Evolutionary conservation across 1,140 invertebrate genomes (phyloP).

Genomic region (Pogonus chalceus): DNA sequence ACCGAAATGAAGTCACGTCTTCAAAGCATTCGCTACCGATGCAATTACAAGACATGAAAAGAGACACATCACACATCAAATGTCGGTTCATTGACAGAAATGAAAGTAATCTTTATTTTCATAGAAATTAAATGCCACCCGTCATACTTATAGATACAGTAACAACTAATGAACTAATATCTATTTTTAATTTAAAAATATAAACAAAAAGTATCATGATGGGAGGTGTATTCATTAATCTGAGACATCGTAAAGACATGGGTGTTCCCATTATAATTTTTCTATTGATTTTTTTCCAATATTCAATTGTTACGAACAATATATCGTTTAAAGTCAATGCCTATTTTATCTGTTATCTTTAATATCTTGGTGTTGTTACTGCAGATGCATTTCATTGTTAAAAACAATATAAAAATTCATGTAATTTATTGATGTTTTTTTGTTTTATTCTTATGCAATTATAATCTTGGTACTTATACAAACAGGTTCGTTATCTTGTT

Average conservation of each 20-base stretch:
- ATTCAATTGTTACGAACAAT: conserved; percentile 1
- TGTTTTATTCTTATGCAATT: conserved; percentile 1
- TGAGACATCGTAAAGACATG: background rate
- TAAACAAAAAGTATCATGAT: too few species aligned
- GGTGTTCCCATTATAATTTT: background rate
- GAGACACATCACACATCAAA: background rate
- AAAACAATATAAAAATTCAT: background rate
- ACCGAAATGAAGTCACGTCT: background rate
- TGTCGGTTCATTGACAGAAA: conserved; percentile 1
- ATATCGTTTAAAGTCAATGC: background rate
- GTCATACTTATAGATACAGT: background rate
- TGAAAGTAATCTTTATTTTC: conserved; percentile 2
- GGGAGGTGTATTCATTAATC: background rate
- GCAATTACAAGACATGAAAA: background rate
- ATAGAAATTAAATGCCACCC: conserved; percentile 3
- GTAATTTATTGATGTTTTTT: background rate
- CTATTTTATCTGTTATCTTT: background rate
- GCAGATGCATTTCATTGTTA: background rate
- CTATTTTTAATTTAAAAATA: too few species aligned
- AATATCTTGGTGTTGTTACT: background rate
- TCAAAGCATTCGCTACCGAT: background rate
- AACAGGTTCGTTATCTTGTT: too few species aligned
- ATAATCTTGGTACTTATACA: too few species aligned
- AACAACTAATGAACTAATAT: background rate
- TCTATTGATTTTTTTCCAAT: background rate